Conservation (phyloP, 2,113 vertebrate species). For the Pelmatolapia mariae region DNA sequence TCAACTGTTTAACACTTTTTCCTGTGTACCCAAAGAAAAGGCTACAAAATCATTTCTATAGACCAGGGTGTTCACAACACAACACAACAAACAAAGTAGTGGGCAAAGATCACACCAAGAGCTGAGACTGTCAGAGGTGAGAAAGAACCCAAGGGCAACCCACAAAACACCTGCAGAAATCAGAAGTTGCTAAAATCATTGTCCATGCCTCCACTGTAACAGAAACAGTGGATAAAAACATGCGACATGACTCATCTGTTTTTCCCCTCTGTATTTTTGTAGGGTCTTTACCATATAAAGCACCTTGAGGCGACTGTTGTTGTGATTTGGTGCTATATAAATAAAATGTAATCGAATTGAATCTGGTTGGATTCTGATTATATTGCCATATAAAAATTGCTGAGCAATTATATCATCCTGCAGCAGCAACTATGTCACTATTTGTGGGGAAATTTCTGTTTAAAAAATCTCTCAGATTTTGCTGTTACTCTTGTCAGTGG, state of each 20-base stretch:
- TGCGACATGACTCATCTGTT: not conserved
- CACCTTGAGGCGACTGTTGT: not conserved
- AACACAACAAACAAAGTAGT: not conserved
- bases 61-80: not conserved
- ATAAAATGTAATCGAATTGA: not conserved
- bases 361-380: not conserved
- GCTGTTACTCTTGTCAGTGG: accelerated
- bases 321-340: not conserved
- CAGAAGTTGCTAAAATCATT: not conserved
- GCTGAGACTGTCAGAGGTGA: not conserved
- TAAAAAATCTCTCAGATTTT: not conserved
- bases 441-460: not conserved
- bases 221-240: not conserved
- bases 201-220: not conserved
- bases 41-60: not conserved
- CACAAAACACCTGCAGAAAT: not conserved
- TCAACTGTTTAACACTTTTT: not conserved
- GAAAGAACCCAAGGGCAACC: not conserved
- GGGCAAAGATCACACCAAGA: not conserved
- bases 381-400: not conserved
- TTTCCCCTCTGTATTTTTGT: not conserved
- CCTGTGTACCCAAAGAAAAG: not conserved
- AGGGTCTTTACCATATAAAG: not conserved
- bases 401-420: not conserved
- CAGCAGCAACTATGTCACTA: not conserved